Conservation (phyloP, 2,888 invertebrate genomes). For the Mamestra brassicae region DNA sequence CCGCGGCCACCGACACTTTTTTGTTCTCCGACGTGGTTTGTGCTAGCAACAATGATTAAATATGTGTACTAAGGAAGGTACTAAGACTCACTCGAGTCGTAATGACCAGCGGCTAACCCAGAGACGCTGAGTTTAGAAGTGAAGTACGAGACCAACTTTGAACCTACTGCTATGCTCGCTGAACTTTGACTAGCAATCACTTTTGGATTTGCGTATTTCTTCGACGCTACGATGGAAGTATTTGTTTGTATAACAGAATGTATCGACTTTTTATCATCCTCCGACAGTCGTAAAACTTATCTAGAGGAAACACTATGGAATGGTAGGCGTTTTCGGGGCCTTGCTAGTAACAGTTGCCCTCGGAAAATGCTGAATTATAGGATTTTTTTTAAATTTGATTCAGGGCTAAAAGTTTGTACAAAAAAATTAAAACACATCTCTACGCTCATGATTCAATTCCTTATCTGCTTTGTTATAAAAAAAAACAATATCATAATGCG, state of each 20-base stretch:
- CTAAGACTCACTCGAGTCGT: conserved; percentile 49
- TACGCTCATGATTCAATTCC: not conserved
- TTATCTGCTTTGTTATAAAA: not conserved
- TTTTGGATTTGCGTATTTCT: conserved; percentile 29
- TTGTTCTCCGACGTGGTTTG: conserved; percentile 79
- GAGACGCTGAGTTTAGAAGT: conserved; percentile 31
- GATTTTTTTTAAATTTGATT: not conserved
- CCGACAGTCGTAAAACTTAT: conserved; percentile 11
- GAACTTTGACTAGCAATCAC: conserved; percentile 28
- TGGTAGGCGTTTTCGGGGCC: not conserved
- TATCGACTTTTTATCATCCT: conserved; percentile 15
- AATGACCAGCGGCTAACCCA: conserved; percentile 48
- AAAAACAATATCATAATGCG: not conserved
- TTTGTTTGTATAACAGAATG: not conserved
- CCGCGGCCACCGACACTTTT: conserved; percentile 81
- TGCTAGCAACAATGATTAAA: conserved; percentile 80
- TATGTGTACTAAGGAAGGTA: conserved; percentile 57
- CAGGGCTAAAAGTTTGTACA: not conserved
- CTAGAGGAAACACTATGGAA: conserved; percentile 5
- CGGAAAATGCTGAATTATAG: not conserved
- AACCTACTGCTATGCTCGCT: conserved; percentile 1
- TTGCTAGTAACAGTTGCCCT: not conserved
- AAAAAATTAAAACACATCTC: not conserved
- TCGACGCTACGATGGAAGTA: not conserved
- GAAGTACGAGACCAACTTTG: conserved; percentile 31